These are phyloP conservation scores for Pseudanteris insignis DNA, from an alignment of 2,888 invertebrate species.

Conservation along the genomic window DNA sequence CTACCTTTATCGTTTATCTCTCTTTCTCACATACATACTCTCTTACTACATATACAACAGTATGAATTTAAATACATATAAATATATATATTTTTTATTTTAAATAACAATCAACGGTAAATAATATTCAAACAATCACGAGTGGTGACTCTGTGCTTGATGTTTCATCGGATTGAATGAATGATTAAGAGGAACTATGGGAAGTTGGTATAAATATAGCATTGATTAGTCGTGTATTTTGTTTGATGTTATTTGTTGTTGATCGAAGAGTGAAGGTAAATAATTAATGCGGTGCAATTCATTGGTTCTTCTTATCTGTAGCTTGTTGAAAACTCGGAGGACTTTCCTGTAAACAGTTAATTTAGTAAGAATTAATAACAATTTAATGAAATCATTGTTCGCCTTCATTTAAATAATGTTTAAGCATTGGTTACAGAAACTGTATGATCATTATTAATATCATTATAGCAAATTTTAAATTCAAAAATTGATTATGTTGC, in stretches of 20 bases:
- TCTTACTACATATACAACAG: conserved; percentile 31
- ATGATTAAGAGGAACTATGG: conserved; percentile 32
- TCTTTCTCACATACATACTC: conserved; percentile 1
- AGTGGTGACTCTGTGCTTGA: conserved; percentile 17
- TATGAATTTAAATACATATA: conserved; percentile 39
- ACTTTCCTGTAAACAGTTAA: conserved; percentile 77
- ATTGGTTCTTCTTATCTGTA: conserved; percentile 79
- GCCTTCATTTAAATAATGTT: no score
- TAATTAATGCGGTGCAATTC: conserved; percentile 54
- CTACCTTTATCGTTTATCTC: neutral
- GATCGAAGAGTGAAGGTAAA: conserved; percentile 24
- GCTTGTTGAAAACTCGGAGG: conserved; percentile 85
- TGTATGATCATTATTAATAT: no score
- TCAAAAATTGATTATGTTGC: no score
- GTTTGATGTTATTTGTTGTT: conserved; percentile 26
- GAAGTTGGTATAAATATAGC: conserved; percentile 29
- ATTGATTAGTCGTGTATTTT: conserved; percentile 12
- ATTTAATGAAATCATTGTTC: no score
- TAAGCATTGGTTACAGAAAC: no score
- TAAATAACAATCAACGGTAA: conserved; percentile 40
- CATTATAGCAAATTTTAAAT: no score
- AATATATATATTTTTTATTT: conserved; percentile 27
- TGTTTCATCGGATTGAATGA: conserved; percentile 14
- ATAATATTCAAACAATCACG: conserved; percentile 38
- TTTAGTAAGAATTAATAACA: no score